phyloP scores from a whole-genome alignment of 2,113 vertebrate species.

The Scomber japonicus region DNA sequence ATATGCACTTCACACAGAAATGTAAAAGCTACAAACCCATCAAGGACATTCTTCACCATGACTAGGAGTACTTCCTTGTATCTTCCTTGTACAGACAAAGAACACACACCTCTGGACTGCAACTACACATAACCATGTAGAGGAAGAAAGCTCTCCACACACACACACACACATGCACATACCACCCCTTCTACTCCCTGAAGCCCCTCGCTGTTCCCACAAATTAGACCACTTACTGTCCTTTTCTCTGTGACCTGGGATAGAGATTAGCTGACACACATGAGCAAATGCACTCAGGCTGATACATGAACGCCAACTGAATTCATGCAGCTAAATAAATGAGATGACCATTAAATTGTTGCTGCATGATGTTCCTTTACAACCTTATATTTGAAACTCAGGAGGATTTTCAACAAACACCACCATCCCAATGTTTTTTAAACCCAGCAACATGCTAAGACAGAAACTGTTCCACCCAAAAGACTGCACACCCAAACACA shows the following conservation, averaged over 20 bases:
- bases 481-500: too few relatives aligned
- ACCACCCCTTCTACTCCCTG: not conserved
- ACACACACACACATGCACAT: not conserved
- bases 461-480: too few relatives aligned
- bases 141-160: not conserved
- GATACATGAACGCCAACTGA: not conserved
- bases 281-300: conserved; percentile 24
- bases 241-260: conserved; percentile 10
- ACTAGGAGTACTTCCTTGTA: not conserved
- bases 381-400: too few relatives aligned
- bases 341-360: not conserved
- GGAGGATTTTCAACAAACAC: too few relatives aligned
- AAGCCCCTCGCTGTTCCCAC: conserved; percentile 2
- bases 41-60: not conserved
- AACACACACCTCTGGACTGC: too few relatives aligned
- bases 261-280: conserved; percentile 22
- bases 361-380: not conserved
- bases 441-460: too few relatives aligned
- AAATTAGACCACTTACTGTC: conserved; percentile 35
- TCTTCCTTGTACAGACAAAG: not conserved
- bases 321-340: conserved; percentile 21
- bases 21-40: not conserved
- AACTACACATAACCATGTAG: too few relatives aligned
- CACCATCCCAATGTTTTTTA: too few relatives aligned
- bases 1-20: not conserved